A percentile compares a stretch with the other conserved stretches of the same genome.
Evolutionary conservation across 2,113 vertebrate species (phyloP).

Genomic region (Calypte anna): DNA sequence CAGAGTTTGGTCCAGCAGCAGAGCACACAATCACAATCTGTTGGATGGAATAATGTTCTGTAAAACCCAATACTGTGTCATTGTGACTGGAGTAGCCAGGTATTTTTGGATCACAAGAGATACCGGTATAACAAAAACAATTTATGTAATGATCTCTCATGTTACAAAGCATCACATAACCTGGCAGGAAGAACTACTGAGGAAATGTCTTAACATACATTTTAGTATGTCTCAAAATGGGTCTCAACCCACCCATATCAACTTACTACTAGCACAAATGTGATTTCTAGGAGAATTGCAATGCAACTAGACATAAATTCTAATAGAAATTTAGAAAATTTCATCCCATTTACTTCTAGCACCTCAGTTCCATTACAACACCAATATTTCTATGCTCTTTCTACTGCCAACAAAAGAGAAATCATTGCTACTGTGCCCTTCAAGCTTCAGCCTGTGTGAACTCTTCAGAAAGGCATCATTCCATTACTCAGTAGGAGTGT

Average conservation of each 20-base stretch:
- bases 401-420: not conserved
- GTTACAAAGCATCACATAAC: not conserved
- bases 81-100: not conserved
- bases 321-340: not conserved
- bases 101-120: not conserved
- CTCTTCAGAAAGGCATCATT: not conserved
- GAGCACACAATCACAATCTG: not conserved
- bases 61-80: not conserved
- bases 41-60: not conserved
- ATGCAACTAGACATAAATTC: not conserved
- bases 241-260: not conserved
- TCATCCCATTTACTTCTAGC: not conserved
- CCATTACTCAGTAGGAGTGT: not conserved
- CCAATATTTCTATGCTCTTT: not conserved
- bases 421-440: not conserved
- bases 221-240: not conserved
- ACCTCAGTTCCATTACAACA: not conserved
- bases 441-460: not conserved
- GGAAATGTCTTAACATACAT: not conserved
- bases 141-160: not conserved
- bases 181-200: not conserved
- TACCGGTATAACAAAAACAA: not conserved
- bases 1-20: accelerated
- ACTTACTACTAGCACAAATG: not conserved
- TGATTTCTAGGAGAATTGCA: not conserved